phyloP scores from a whole-genome alignment of 2,797 vertebrate species.

The Cirrhinus mrigala region DNA sequence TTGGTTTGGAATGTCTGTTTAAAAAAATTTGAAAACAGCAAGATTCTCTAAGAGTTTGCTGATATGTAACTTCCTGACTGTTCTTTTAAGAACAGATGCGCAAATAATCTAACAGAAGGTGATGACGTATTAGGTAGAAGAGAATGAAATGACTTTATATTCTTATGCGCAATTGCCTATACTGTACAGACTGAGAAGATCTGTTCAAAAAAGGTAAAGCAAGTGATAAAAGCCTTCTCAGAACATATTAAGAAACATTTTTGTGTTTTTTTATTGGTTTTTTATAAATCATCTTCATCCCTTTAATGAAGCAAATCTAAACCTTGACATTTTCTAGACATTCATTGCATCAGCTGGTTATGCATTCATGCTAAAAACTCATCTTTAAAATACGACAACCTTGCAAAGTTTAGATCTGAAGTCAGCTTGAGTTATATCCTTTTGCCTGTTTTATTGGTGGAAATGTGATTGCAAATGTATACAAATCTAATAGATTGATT shows the following conservation, averaged over 20 bases:
- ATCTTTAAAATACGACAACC: background rate
- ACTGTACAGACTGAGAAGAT: background rate
- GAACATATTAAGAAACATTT: background rate
- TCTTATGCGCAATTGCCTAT: background rate
- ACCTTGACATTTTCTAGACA: conserved; percentile 14
- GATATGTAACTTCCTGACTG: background rate
- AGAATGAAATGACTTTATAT: background rate
- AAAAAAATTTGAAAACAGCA: background rate
- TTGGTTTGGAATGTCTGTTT: background rate
- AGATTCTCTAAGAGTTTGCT: background rate
- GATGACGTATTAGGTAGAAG: background rate
- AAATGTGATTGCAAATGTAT: conserved; percentile 31
- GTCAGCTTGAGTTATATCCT: background rate
- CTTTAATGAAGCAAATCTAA: background rate
- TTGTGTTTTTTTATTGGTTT: background rate
- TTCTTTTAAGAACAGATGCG: background rate
- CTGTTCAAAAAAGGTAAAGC: background rate
- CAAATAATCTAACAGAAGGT: background rate
- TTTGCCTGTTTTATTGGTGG: background rate
- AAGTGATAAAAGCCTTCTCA: background rate
- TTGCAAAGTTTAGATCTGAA: background rate
- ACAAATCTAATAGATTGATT: conserved; percentile 37
- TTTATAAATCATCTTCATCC: background rate
- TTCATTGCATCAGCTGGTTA: background rate
- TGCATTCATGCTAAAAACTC: too few species aligned